Evolutionary conservation across 2,888 invertebrate genomes (phyloP).

Genomic region (Limulus polyphemus): DNA sequence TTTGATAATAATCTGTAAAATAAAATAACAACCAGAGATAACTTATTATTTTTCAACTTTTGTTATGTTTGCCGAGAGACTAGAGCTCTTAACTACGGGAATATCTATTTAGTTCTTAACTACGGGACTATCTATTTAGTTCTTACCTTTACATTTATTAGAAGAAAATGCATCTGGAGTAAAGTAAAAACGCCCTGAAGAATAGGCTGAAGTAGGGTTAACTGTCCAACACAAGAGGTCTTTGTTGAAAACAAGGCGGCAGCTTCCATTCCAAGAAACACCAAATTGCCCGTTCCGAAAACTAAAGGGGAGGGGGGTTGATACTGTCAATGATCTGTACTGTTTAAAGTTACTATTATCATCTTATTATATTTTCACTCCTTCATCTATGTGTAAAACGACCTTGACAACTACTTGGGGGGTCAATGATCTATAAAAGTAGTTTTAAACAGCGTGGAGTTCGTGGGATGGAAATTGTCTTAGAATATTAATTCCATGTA

Average conservation of each 20-base stretch:
- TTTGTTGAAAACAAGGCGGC: conserved; percentile 41
- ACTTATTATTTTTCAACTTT: no score
- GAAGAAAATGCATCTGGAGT: conserved; percentile 47
- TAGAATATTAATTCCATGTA: no score
- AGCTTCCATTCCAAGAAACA: conserved; percentile 46
- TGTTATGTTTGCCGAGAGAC: no score
- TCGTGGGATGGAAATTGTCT: no score
- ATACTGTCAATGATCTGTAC: no score
- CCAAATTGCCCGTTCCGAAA: conserved; percentile 44
- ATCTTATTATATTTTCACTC: no score
- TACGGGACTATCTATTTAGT: conserved; percentile 29
- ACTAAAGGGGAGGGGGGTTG: conserved; percentile 32
- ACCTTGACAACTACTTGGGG: no score
- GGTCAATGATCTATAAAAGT: no score
- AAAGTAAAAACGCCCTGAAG: conserved; percentile 46
- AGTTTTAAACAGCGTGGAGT: no score
- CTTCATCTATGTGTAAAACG: no score
- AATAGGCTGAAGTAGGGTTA: conserved; percentile 45
- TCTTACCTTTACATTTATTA: conserved; percentile 45
- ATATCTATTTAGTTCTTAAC: conserved; percentile 32
- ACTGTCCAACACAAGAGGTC: conserved; percentile 40
- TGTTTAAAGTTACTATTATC: no score
- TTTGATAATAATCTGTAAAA: conserved; percentile 33
- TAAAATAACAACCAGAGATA: neutral
- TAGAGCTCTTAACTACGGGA: no score